Base-by-base conservation (phyloP, 2,888 invertebrate species). In the Leptura quadrifasciata region DNA sequence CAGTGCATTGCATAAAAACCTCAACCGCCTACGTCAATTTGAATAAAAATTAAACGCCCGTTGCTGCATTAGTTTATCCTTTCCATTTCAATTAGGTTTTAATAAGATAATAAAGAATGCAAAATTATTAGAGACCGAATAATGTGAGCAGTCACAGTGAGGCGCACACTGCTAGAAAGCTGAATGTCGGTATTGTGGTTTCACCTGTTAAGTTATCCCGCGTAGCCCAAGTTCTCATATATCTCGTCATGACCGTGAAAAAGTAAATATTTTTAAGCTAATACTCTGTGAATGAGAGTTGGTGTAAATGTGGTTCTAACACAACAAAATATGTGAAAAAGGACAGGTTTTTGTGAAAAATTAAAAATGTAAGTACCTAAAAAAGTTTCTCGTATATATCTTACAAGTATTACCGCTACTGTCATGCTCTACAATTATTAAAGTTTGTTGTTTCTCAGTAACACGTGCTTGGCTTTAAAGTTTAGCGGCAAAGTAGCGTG, bases 21-120 rank as follows among this genome's bases (percentile, higher is more conserved):
- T 52, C 21, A 54, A 24, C 54, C 68, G 68, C 68, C 68, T 27
- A 68, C 68, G 18, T 27, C 17, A 55, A 17, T 31, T 18, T 68
- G 68, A 35, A 68, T 55, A 27, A 68, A 47, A 54, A 39, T 54
- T 65, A 24, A 65, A 47, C 65, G 39, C 24, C 68, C 17, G 31
- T 68, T 68, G 35, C 20, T 35, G 68, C 68, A 60, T 60, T 60
- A 27, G 60, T 60, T 58, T 20, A 58, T 58, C 58, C 69, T 69
- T 68, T 71, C 52, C 71, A 72, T 75, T 68, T 69, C 76, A 80
- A 76, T 76, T 74, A 69, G 65, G 54, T 47, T 63, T 72, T 76
- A 77, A 79, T 76, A 74, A 72, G 76, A 77, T 76, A 73, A 80
- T 80, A 67, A 76, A 79, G 80, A 79, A 80, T 80, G 79, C 79